Evolutionary conservation across 2,113 vertebrate species (phyloP), one percentile per base, ranked within the genome.

Genomic region (Tringa solitaria): DNA sequence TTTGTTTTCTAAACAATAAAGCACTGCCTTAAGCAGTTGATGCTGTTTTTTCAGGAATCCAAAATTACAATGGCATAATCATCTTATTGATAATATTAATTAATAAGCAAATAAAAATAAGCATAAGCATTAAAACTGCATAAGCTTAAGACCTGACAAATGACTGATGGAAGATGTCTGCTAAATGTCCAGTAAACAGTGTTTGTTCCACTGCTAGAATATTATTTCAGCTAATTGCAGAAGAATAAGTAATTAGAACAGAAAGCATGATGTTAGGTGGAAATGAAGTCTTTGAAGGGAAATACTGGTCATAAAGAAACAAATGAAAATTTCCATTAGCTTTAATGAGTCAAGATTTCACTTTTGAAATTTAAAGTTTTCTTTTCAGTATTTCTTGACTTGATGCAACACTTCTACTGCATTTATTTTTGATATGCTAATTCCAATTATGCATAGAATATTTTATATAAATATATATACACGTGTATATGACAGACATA

Each of bases 161-260:
- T 89, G 90, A 96, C 84, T 93, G 92, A 96, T 76, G 70, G 80
- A 73, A 89, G 64, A 88, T 54, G 53, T 69, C 81, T 96, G 50
- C 45, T 85, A 95, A 96, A 95, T 64, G 91, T 94, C 94, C 95
- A 37, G 51, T 84, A 96, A 96, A 51, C 83, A 85, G 8, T 51
- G 76, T 69, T 94, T 53, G 46, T 54, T 59, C 12, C 32, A 76
- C 43, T 94, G 48, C 84, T 97, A 72, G 76, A 94, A 93, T 92
- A 89, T 35, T 90, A 90, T 74, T 84, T 73, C 12, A 12, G n/a
- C 17, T 68, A 74, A 74, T 67, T 82, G 74, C 51, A 69, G 84
- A 93, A 95, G 72, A 97, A 94, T 86, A 87, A 83, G n/a, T 94
- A 96, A 95, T 90, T 84, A 95, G 82, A 96, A 77, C 35, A 88